Evolutionary conservation across 2,888 invertebrate species (phyloP), one percentile per base, ranked within the genome.

Genomic region (Pyrgus malvae): DNA sequence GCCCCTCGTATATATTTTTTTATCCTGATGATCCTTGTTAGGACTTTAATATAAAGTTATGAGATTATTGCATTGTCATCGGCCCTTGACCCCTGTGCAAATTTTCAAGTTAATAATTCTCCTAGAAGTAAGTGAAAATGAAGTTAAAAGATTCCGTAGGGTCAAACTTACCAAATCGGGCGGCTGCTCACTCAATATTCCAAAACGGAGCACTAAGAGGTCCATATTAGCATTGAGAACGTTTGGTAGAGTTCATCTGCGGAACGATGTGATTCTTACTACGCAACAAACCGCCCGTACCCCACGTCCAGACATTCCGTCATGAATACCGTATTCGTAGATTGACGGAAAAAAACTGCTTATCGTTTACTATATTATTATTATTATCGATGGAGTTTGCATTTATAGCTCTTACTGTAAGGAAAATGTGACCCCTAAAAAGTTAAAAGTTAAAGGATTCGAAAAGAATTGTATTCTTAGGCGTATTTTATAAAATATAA

Each of bases 241-340:
- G 14, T 35, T 16, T 4, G 7, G 11, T 38, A 29, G 35, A 6
- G 38, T 3, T 21, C 17, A n/a, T 38, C 2, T 3, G 17, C 17
- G 44, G n/a, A n/a, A n/a, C n/a, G n/a, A n/a, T n/a, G n/a, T n/a
- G n/a, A n/a, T n/a, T n/a, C n/a, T n/a, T n/a, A n/a, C n/a, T n/a
- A n/a, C n/a, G n/a, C n/a, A n/a, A n/a, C n/a, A n/a, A n/a, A n/a
- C n/a, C 31, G 17, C 29, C n/a, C 46, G 29, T 27, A 51, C 35
- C 17, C 60, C 64, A 57, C 42, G 56, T 48, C 42, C 53, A 59
- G 55, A 46, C 19, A 44, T 25, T 56, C 60, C 48, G 46, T 56
- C 65, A 50, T 65, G 66, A 65, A 68, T 67, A 63, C 58, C 33
- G 48, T 63, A 65, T 60, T 58, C 55, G 42, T 27, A 45, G 57